Conservation (phyloP, 2,888 invertebrate species). For the Leptothorax acervorum region DNA sequence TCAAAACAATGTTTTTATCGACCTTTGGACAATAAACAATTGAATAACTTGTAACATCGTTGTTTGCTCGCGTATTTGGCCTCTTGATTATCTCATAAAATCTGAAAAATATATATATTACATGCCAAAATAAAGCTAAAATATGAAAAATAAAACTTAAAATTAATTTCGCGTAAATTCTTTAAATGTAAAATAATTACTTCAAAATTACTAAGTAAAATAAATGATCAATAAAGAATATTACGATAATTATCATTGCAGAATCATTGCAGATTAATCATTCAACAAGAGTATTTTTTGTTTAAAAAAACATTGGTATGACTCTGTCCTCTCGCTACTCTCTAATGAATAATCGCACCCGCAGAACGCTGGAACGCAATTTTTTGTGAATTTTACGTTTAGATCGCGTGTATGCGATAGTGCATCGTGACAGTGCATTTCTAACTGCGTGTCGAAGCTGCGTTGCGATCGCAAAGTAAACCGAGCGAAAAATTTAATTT, state of each 20-base stretch:
- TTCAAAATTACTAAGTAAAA: constrained; percentile 12
- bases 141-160: not conserved
- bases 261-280: constrained; percentile 18
- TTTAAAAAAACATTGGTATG: not conserved
- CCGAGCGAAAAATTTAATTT: constrained; percentile 54
- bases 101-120: not conserved
- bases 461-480: constrained; percentile 46
- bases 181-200: not conserved
- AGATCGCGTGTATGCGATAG: constrained; percentile 38
- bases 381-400: constrained; percentile 5
- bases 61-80: no score
- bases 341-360: constrained; percentile 35
- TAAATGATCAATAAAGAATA: not conserved
- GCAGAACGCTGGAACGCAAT: not conserved
- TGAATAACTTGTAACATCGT: no score
- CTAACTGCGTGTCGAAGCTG: constrained; percentile 38
- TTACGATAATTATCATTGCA: not conserved
- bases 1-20: no score
- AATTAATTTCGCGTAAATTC: not conserved
- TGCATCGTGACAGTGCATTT: constrained; percentile 37
- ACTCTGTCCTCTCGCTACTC: not conserved
- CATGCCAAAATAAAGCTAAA: not conserved
- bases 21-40: no score
- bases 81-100: not conserved
- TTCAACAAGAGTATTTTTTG: not conserved